phyloP scores from a whole-genome alignment of 2,888 invertebrate species.

The Leucophenga montana region DNA sequence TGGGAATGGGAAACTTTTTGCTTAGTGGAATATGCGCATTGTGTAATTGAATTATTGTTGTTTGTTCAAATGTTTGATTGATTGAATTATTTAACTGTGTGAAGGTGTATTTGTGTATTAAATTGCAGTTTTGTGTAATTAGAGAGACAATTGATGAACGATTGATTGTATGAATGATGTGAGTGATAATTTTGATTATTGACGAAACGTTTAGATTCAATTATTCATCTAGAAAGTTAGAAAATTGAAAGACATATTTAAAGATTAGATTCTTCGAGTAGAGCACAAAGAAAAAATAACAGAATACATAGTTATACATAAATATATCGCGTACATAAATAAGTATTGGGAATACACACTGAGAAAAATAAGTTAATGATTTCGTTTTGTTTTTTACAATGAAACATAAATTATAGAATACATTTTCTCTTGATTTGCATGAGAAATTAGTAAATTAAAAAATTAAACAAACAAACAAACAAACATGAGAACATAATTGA shows the following conservation, averaged over 20 bases:
- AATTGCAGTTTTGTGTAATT: constrained; percentile 2
- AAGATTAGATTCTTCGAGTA: constrained; percentile 64
- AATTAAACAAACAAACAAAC: background rate
- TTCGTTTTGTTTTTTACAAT: background rate
- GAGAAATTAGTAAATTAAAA: no score
- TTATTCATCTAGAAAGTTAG: constrained; percentile 73
- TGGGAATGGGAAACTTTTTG: no score
- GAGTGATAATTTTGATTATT: constrained; percentile 44
- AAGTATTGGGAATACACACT: no score
- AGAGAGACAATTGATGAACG: constrained; percentile 10
- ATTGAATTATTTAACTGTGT: constrained; percentile 23
- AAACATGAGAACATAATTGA: constrained; percentile 14
- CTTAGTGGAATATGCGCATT: constrained; percentile 4
- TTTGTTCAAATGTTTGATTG: background rate
- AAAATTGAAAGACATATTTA: constrained; percentile 67
- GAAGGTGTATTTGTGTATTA: constrained; percentile 21
- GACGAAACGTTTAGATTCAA: constrained; percentile 58
- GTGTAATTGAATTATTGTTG: background rate
- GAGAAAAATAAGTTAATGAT: background rate
- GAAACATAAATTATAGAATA: no score
- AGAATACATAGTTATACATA: constrained; percentile 4
- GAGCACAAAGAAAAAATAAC: constrained; percentile 42
- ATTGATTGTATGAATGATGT: constrained; percentile 16
- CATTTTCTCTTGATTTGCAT: no score
- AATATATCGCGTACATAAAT: no score